Conservation (phyloP, 2,797 vertebrate genomes). For the Melanotaenia maccullochi region DNA sequence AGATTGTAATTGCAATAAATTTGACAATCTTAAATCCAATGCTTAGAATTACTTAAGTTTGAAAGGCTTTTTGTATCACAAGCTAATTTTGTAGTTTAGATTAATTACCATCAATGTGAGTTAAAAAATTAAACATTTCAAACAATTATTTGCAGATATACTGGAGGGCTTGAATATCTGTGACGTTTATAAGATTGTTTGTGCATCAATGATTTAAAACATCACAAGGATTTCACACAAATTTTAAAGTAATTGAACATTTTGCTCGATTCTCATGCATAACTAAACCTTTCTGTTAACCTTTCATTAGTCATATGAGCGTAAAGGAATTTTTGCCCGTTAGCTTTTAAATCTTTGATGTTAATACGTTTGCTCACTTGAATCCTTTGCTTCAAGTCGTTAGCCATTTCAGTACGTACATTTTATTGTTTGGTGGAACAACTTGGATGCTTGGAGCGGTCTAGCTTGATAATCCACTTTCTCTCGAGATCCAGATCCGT, state of each 20-base stretch:
- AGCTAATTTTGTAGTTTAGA: constrained; percentile 31
- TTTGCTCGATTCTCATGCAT: background rate
- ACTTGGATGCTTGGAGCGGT: too few species aligned
- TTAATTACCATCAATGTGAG: constrained; percentile 44
- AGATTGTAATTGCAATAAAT: constrained; percentile 47
- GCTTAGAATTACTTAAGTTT: constrained; percentile 15
- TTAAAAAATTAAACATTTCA: constrained; percentile 14
- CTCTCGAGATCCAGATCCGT: too few species aligned
- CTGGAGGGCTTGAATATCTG: background rate
- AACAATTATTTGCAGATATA: background rate
- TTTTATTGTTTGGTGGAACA: background rate
- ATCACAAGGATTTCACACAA: background rate
- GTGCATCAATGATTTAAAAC: background rate
- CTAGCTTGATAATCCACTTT: too few species aligned
- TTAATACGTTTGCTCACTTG: background rate
- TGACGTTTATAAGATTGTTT: background rate
- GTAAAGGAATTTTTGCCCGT: background rate
- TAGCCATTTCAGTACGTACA: background rate
- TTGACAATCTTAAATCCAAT: constrained; percentile 14
- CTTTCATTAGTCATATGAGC: background rate
- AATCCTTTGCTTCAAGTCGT: background rate
- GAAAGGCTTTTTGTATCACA: constrained; percentile 10
- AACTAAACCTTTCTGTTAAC: background rate
- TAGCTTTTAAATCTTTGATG: background rate
- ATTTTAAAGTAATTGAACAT: background rate